phyloP scores from a whole-genome alignment of 1,140 invertebrate species.

The Thaumetopoea pityocampa region DNA sequence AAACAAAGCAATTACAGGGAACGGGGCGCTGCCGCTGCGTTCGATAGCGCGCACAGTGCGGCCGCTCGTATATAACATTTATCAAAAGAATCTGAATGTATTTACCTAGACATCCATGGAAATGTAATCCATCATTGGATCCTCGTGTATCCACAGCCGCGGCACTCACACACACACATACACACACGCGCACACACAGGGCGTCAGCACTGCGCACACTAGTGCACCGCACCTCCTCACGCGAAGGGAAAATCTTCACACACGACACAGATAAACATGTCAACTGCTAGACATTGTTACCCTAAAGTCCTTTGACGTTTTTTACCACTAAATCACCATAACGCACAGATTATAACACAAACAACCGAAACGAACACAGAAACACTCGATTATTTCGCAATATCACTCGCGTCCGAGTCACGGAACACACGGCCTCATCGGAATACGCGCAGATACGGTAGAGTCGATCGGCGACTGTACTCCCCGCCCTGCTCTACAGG shows the following conservation, averaged over 20 bases:
- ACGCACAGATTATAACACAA: constrained; percentile 66
- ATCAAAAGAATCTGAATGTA: constrained; percentile 38
- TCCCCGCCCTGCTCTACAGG: constrained; percentile 71
- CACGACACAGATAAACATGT: constrained; percentile 76
- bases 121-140: constrained; percentile 74
- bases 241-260: constrained; percentile 76
- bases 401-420: constrained; percentile 67
- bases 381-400: constrained; percentile 66
- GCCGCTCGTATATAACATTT: constrained; percentile 25
- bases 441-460: constrained; percentile 70
- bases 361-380: constrained; percentile 60
- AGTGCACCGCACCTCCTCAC: constrained; percentile 64
- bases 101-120: constrained; percentile 72
- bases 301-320: constrained; percentile 70
- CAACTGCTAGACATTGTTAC: constrained; percentile 75
- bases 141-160: constrained; percentile 51
- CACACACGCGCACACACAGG: too few relatives aligned
- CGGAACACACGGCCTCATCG: constrained; percentile 57
- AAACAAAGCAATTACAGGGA: constrained; percentile 44
- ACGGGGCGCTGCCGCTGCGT: constrained; percentile 21
- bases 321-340: constrained; percentile 67
- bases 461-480: constrained; percentile 65
- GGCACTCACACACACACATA: constrained; percentile 63
- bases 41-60: constrained; percentile 26
- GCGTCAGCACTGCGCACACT: constrained; percentile 52